Conservation (phyloP, 2,113 vertebrate species). For the Pygoscelis antarcticus region DNA sequence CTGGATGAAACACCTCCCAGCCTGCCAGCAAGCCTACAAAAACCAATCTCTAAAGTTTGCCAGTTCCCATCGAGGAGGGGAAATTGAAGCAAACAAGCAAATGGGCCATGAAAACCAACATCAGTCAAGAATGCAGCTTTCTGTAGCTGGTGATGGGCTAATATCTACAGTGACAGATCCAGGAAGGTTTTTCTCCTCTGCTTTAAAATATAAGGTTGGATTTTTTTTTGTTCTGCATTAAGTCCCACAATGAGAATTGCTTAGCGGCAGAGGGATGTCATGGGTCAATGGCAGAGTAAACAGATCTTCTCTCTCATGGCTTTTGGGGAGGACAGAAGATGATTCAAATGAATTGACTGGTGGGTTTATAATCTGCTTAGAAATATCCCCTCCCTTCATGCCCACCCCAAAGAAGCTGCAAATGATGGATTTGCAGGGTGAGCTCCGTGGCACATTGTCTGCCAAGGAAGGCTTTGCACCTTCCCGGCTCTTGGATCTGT, state of each 20-base stretch:
- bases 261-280: neutral
- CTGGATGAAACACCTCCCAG: neutral
- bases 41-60: rapidly evolving
- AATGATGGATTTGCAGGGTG: neutral
- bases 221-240: neutral
- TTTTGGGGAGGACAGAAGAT: neutral
- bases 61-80: neutral
- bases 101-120: neutral
- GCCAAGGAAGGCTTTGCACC: neutral
- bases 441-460: neutral
- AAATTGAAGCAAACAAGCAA: neutral
- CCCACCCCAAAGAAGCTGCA: neutral
- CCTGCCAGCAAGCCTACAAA: neutral
- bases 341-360: neutral
- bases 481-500: neutral
- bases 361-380: neutral
- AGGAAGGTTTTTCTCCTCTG: neutral
- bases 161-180: neutral
- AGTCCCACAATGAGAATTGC: neutral
- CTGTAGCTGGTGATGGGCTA: neutral
- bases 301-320: neutral
- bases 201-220: neutral
- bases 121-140: neutral
- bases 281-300: neutral
- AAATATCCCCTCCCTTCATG: neutral